These are phyloP conservation scores for Steinernema hermaphroditum DNA, from an alignment of 2,888 invertebrate genomes.

Conservation along the genomic window DNA sequence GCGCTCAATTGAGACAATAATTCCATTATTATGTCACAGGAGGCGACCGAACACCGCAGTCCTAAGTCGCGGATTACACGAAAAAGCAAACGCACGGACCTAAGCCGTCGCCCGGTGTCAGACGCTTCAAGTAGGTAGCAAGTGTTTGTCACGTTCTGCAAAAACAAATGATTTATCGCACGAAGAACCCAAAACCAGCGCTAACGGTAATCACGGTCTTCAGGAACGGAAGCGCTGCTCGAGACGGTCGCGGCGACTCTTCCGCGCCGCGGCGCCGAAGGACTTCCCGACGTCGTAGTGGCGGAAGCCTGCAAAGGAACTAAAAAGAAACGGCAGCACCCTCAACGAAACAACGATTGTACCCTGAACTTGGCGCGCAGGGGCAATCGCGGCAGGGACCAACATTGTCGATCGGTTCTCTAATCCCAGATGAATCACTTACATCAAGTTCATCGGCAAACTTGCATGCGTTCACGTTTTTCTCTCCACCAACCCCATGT, in stretches of 20 bases:
- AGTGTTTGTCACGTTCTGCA: conserved; percentile 10
- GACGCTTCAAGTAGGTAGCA: conserved; percentile 26
- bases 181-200: not conserved
- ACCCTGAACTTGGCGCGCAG: too few species aligned
- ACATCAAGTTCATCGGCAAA: too few species aligned
- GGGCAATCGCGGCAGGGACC: too few species aligned
- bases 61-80: conserved; percentile 27
- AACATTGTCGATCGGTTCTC: too few species aligned
- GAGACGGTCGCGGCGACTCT: conserved; percentile 35
- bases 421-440: too few species aligned
- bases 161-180: conserved; percentile 16
- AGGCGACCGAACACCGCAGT: not conserved
- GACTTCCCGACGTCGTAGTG: conserved; percentile 39
- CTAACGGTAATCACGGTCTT: not conserved
- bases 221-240: not conserved
- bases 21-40: conserved; percentile 28
- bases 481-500: too few species aligned
- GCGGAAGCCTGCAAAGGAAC: conserved; percentile 34
- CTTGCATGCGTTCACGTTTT: too few species aligned
- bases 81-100: conserved; percentile 7
- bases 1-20: conserved; percentile 28
- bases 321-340: too few species aligned
- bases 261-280: conserved; percentile 43
- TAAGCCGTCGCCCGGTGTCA: conserved; percentile 14
- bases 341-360: too few species aligned